Evolutionary conservation across 1,140 invertebrate species (phyloP), one percentile per base, ranked within the genome.

Genomic region (Bombus consobrinus): DNA sequence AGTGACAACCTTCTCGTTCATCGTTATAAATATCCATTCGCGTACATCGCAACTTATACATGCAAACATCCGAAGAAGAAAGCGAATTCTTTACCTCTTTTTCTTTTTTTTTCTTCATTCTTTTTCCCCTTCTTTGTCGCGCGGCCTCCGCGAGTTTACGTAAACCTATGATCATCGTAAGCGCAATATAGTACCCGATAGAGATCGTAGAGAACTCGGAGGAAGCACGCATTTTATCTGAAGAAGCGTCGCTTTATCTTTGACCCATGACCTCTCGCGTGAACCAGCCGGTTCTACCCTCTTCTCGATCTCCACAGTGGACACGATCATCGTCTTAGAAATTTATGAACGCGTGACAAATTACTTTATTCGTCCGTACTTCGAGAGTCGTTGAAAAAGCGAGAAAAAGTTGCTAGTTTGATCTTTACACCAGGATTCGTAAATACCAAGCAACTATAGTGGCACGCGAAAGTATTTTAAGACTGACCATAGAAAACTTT

Each of bases 1-100:
- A 92, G 87, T 88, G 90, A 87, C 83, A 86, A 77, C 71, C 82
- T 81, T 83, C 73, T 57, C 74, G 82, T 85, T 93, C 89, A 88
- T 85, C 88, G 87, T 86, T 91, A 90, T 92, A 92, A 93, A 90
- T 90, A 92, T 76, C 75, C 77, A 59, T 69, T 57, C 62, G 32
- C 59, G 75, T 28, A 41, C 18, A 34, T 34, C 32, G 43, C 64
- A 34, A 68, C 47, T 53, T 41, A 76, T 15, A 5, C 39, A 25
- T 4, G 32, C n/a, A 28, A 72, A 28, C n/a, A 3, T n/a, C 2
- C 25, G 13, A 53, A 32, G 53, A 71, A 43, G 71, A 86, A 86
- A 81, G 62, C 43, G 57, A 73, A 25, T 39, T 66, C n/a, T 66
- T 34, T 18, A 8, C 2, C 15, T 32, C 64, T 32, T 81, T 47